Evolutionary conservation across 2,888 invertebrate genomes (phyloP).

Genomic region (Trissolcus brochymenae): DNA sequence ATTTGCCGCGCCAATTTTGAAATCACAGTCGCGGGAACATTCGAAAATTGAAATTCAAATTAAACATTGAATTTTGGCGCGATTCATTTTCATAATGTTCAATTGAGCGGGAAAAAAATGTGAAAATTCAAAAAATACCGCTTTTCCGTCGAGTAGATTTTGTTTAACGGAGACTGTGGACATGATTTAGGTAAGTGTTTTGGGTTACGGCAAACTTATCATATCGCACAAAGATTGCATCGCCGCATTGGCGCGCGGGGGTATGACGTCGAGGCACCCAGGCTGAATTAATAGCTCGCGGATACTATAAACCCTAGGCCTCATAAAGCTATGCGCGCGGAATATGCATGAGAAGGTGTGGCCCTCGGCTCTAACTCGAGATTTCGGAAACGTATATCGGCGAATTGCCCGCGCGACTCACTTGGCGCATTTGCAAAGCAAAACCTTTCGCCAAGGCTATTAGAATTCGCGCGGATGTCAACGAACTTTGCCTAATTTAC

Average conservation of each 20-base stretch:
- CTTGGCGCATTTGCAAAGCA: conserved; percentile 70
- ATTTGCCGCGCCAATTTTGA: no score
- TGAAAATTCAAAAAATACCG: no score
- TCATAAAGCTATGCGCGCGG: conserved; percentile 63
- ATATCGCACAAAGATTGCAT: conserved; percentile 55
- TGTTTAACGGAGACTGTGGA: conserved; percentile 4
- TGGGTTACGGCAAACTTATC: conserved; percentile 48
- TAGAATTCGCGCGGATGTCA: conserved; percentile 32
- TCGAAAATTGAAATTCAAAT: no score
- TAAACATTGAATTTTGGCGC: no score
- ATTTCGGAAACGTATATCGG: conserved; percentile 71
- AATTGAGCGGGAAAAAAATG: no score
- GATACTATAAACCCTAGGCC: conserved; percentile 64
- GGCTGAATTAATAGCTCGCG: conserved; percentile 67
- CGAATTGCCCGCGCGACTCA: conserved; percentile 64
- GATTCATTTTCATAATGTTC: no score
- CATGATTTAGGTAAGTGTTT: conserved; percentile 54
- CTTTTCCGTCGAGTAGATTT: not conserved
- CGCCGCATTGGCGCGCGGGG: conserved; percentile 32
- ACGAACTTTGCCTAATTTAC: conserved; percentile 49
- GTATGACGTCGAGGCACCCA: conserved; percentile 53
- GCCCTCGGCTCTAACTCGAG: conserved; percentile 63
- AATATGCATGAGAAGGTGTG: conserved; percentile 73
- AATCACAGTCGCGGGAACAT: no score
- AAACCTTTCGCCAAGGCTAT: conserved; percentile 54